phyloP scores from a whole-genome alignment of 64 coral and sea anemone species.

The Catalaphyllia jardinei region DNA sequence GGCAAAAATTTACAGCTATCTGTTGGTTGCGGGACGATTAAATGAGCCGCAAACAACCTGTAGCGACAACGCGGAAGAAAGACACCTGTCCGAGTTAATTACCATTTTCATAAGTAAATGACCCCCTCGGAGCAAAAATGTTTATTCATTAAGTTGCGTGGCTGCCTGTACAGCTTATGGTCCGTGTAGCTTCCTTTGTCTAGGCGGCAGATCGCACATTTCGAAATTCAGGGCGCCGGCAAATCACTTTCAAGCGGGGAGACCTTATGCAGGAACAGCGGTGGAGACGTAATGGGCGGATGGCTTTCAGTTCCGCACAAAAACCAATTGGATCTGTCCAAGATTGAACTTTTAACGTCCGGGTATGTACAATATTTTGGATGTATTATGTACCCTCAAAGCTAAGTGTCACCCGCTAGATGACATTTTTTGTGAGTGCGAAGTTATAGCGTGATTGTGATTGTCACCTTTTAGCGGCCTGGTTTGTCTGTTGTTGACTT shows the following conservation, averaged over 20 bases:
- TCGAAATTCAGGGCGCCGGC: conserved; percentile 6
- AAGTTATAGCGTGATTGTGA: neutral
- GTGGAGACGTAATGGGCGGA: neutral
- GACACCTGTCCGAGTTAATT: conserved; percentile 19
- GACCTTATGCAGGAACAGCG: neutral
- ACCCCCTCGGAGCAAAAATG: neutral
- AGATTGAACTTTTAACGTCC: neutral
- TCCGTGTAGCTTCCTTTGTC: neutral
- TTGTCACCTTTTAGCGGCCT: neutral
- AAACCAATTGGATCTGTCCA: neutral
- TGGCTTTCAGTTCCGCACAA: neutral
- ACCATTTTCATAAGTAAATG: conserved; percentile 35
- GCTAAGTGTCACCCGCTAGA: neutral
- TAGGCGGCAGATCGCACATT: neutral
- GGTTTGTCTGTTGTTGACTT: neutral
- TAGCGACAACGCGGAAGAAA: neutral
- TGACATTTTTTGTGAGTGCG: neutral
- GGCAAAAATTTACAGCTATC: neutral
- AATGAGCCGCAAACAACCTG: neutral
- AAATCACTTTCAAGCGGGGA: neutral
- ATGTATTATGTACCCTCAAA: neutral
- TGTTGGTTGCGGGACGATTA: neutral
- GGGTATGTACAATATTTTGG: conserved; percentile 11
- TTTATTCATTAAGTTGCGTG: conserved; percentile 11
- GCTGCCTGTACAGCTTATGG: conserved; percentile 12